Base-by-base conservation (phyloP, 2,797 vertebrate genomes). In the Paramormyrops hopkinsi region DNA sequence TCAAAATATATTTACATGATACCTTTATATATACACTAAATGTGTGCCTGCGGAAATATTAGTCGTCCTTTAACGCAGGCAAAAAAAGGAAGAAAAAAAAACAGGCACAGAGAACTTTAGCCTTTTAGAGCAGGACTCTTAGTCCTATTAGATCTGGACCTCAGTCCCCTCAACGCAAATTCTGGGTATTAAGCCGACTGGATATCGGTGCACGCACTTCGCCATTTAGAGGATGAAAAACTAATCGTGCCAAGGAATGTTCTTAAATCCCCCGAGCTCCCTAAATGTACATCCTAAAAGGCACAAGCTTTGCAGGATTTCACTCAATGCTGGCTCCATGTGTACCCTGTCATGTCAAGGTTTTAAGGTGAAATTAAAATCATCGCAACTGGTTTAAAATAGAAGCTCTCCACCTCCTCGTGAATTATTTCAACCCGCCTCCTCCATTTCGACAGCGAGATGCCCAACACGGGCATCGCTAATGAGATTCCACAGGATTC, bases 1-100 rank as follows among this genome's bases (percentile, higher is more conserved):
- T 92, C 93, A 91, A 92, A 88, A 93, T 88, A 92, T 96, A 96
- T 96, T 94, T 96, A 96, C 95, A 94, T 19, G 46, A 88, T 89
- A 93, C 90, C 92, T 93, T 89, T 90, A 92, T 89, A 88, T 91
- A 91, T 92, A 76, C 65, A 88, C 12, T 48, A 88, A 19, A 51
- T 69, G 51, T 50, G n/a, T 54, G 29, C 19, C 41, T 86, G 82
- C 33, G 22, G 50, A 83, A 84, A 85, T 65, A 86, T 84, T 79
- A 91, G 46, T 82, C 33, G 37, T 79, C 41, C 41, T 44, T 79
- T 41, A 82, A 46, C 76, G 7, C 41, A 82, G n/a, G 41, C 46
- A 51, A 51, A 84, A 19, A 48, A 19, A 1, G 17, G 19, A 0
- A 17, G 1, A 5, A 46, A 41, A 44, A 44, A 82, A 46, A 90